Evolutionary conservation across 2,113 vertebrate species (phyloP).

Genomic region (Otis tarda): DNA sequence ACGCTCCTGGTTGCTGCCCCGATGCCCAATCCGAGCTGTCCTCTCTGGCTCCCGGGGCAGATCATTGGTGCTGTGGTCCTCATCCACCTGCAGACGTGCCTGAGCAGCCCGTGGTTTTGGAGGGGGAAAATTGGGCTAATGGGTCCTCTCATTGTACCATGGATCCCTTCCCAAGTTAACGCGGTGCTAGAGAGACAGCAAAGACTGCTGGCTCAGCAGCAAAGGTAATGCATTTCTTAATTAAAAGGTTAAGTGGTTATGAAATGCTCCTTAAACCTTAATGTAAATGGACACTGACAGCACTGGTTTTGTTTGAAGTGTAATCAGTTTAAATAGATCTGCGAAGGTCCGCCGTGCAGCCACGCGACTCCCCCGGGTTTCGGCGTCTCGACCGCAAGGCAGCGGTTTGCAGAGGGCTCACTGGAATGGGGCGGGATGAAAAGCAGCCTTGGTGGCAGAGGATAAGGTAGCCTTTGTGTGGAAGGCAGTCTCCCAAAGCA

Average conservation of each 20-base stretch:
- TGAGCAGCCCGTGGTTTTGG: neutral
- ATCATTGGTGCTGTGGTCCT: neutral
- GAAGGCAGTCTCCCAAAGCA: neutral
- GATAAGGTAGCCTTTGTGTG: neutral
- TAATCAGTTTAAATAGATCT: conserved; percentile 25
- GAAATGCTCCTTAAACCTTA: neutral
- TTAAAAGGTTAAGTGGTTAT: neutral
- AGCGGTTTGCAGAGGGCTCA: neutral
- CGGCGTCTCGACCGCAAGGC: fast-evolving
- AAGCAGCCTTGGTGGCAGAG: neutral
- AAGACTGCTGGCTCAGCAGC: neutral
- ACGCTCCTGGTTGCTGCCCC: neutral
- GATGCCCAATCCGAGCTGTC: neutral
- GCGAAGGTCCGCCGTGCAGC: neutral
- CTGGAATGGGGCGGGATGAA: neutral
- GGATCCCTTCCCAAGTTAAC: neutral
- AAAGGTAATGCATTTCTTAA: neutral
- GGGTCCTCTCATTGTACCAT: neutral
- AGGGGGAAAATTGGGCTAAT: fast-evolving
- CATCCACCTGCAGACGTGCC: neutral
- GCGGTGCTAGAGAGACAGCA: neutral
- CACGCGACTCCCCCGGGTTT: neutral
- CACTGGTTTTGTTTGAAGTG: neutral
- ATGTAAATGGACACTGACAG: neutral
- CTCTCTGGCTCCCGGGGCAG: neutral